Percentiles rank a stretch among this genome's conserved stretches.
Conservation (phyloP, 2,113 vertebrate genomes). For the Lanius ludovicianus region DNA sequence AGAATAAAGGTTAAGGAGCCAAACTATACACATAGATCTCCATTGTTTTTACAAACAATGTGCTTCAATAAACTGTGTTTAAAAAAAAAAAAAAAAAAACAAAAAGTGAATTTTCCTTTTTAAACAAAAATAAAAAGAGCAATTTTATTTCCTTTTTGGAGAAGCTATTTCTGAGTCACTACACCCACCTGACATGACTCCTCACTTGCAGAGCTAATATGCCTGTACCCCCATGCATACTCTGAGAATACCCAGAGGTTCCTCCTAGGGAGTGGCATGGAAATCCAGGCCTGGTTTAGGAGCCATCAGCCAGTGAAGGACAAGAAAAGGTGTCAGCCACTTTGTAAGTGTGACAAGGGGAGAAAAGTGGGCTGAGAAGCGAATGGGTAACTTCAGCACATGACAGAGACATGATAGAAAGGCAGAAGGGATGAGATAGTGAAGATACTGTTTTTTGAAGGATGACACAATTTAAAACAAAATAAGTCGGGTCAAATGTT, state of each 20-base stretch:
- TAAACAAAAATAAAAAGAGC: not conserved
- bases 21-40: not conserved
- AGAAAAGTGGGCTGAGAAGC: not conserved
- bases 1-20: not conserved
- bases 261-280: not conserved
- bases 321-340: constrained; percentile 11
- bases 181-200: not conserved
- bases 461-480: constrained; percentile 8
- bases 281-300: not conserved
- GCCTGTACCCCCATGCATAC: not conserved
- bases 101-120: not conserved
- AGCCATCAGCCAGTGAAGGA: not conserved
- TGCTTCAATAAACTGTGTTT: not conserved
- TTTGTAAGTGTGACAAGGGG: not conserved
- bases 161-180: not conserved
- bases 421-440: not conserved
- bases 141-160: not conserved
- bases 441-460: not conserved
- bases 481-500: not conserved
- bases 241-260: not conserved
- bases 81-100: not conserved
- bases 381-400: not conserved
- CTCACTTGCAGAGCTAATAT: not conserved
- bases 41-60: not conserved
- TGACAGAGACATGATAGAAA: not conserved